Evolutionary conservation across 2,113 vertebrate genomes (phyloP).

Genomic region (Rhinopithecus roxellana): DNA sequence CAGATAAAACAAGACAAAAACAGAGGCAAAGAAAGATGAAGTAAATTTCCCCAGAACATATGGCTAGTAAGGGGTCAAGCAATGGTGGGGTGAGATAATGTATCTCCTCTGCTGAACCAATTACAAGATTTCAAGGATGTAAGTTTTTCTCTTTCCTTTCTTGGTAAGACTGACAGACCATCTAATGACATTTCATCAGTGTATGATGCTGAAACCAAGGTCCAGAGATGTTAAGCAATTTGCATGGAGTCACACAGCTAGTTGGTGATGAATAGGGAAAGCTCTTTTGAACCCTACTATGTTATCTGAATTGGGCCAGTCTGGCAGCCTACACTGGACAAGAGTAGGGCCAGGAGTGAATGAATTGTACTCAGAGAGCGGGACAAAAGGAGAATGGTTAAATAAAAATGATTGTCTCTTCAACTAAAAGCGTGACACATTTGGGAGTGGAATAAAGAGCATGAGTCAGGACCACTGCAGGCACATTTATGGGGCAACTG

Average conservation of each 20-base stretch:
- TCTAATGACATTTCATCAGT: not conserved
- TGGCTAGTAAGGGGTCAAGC: not conserved
- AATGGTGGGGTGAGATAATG: not conserved
- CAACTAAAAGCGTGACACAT: not conserved
- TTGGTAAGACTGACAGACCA: not conserved
- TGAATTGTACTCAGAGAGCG: not conserved
- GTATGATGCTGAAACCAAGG: not conserved
- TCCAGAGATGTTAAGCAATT: conserved; percentile 23
- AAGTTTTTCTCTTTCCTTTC: conserved; percentile 7
- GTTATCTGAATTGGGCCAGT: not conserved
- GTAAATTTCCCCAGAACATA: not conserved
- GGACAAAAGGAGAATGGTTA: not conserved
- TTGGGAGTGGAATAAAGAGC: not conserved
- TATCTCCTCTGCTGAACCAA: not conserved
- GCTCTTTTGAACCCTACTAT: not conserved
- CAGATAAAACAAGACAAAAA: not conserved
- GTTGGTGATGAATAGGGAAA: not conserved
- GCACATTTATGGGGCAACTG: not conserved
- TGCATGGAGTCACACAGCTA: not conserved
- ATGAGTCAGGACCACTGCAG: not conserved
- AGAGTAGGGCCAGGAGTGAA: not conserved
- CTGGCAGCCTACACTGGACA: not conserved
- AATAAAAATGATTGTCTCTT: not conserved
- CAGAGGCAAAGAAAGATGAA: not conserved
- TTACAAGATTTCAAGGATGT: not conserved